These are phyloP conservation scores for Stenichneumon culpator DNA, from an alignment of 2,888 invertebrate genomes.

Conservation along the genomic window DNA sequence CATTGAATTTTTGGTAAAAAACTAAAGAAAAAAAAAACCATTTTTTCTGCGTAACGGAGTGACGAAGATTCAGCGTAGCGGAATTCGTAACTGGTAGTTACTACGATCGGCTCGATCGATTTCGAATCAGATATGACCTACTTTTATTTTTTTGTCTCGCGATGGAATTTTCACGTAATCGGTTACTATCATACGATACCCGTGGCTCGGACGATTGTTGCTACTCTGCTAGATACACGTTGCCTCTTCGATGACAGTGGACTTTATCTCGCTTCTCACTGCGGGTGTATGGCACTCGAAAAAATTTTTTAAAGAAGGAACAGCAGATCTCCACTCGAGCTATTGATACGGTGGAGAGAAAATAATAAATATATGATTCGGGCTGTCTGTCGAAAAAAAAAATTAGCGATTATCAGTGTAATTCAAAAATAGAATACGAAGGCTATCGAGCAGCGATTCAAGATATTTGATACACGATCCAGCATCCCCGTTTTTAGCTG, in stretches of 20 bases:
- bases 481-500: constrained; percentile 1
- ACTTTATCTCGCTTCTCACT: constrained; percentile 32
- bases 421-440: not conserved
- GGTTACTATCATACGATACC: constrained; percentile 45
- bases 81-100: not conserved
- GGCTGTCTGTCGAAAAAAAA: not conserved
- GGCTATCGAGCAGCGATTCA: not conserved
- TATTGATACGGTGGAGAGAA: not conserved
- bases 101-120: constrained; percentile 36
- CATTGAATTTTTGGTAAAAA: not conserved
- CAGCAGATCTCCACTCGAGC: not conserved
- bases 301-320: not conserved
- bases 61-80: not conserved
- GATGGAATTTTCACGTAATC: constrained; percentile 54
- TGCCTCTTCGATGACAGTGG: constrained; percentile 18
- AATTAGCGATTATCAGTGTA: not conserved
- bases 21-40: not conserved
- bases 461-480: constrained; percentile 1
- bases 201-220: constrained; percentile 17
- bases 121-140: constrained; percentile 53
- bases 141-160: constrained; percentile 44
- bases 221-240: constrained; percentile 29
- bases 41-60: not conserved
- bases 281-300: not conserved
- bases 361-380: not conserved